Base-by-base conservation (phyloP, 2,797 vertebrate genomes). In the Nothura maculosa region DNA sequence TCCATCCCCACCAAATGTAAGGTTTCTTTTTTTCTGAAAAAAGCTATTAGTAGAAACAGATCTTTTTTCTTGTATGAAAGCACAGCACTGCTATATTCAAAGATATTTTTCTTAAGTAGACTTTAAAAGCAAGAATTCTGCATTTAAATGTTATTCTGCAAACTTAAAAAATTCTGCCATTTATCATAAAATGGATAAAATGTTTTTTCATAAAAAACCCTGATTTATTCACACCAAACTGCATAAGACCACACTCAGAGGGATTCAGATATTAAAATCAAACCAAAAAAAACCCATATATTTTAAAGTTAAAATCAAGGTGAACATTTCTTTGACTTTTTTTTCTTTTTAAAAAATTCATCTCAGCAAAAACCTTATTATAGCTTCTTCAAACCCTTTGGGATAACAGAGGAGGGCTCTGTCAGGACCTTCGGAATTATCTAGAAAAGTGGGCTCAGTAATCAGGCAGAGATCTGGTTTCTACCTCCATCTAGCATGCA, bases 181-280 rank as follows among this genome's bases (percentile, higher is more conserved):
- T 89, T 75, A n/a, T n/a, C n/a, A n/a, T n/a, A n/a, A n/a, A n/a
- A n/a, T n/a, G n/a, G n/a, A n/a, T n/a, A n/a, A n/a, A n/a, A n/a
- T 28, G 15, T 32, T 9, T 30, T 30, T 75, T 55, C 18, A 84
- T 78, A 92, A 48, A 48, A 73, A n/a, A n/a, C n/a, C n/a, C 9
- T 32, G 54, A 75, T 57, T 90, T 64, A 89, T 68, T 95, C 81
- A 82, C 72, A 87, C 28, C 50, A 78, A 45, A 24, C 18, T 5
- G 4, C 75, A 58, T 67, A 75, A 34, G 92, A 86, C 81, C 52
- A 87, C 89, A 87, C 57, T 86, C 77, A 8, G 55, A 92, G 91
- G 3, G 32, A 80, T 75, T 2, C 81, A 54, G 9, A 89, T 64
- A 57, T 77, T 47, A 45, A 38, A 38, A 38, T 38, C 38, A 38